Evolutionary conservation across 2,888 invertebrate species (phyloP), one percentile per base, ranked within the genome.

Genomic region (Panzeria rudis): DNA sequence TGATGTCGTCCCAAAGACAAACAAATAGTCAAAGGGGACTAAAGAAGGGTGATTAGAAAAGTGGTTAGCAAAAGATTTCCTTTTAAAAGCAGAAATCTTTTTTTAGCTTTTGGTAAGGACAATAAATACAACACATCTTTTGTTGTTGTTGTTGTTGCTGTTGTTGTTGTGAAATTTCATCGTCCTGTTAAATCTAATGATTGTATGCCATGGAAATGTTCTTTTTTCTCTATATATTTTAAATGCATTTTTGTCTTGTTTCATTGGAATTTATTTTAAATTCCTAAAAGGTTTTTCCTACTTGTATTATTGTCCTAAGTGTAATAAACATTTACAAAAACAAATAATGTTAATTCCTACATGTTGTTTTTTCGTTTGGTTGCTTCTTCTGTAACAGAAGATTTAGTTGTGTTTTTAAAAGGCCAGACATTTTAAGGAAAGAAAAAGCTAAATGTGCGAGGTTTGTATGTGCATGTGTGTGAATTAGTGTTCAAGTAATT

Each of bases 1-100:
- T 38, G 20, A 29, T 32, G 25, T 76, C 29, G 44, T 64, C 17
- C 52, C 25, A 64, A 38, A 50, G 7, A 47, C 44, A 59, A 32
- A 44, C 44, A 32, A 56, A 72, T 15, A 20, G 44, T 4, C 38
- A 54, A 2, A 32, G 3, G 6, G 15, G 25, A 29, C n/a, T 13
- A 32, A n/a, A 15, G 41, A 41, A 8, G 56, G 23, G 5, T 15
- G 50, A 29, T 17, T 35, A 54, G 54, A 56, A 20, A 23, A 56
- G 25, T 25, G 17, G n/a, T 44, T 56, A 13, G 17, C 41, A 25
- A 25, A 54, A 38, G 52, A 23, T 52, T 41, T 29, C 3, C 8
- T 23, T 50, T 38, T 41, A 5, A 52, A 25, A 68, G 13, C 13
- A 20, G 32, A 41, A 44, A 64, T 41, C 20, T 23, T 15, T 4